Percentiles rank a stretch among this genome's conserved stretches.
Conservation (phyloP, 2,888 invertebrate genomes). For the Desoria tigrina region DNA sequence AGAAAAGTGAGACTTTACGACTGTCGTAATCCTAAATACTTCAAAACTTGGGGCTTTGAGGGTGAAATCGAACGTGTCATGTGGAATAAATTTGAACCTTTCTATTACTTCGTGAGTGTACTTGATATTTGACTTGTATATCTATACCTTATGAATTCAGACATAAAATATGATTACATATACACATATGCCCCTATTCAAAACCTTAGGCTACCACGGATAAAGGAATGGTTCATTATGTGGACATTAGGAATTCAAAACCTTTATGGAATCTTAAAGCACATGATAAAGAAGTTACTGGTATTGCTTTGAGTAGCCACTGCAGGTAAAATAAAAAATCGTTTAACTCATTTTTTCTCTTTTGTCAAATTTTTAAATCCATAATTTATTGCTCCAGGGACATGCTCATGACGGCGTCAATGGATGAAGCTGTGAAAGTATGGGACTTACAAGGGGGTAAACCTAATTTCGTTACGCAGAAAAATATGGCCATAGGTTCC, state of each 20-base stretch:
- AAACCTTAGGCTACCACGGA: constrained; percentile 61
- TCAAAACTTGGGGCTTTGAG: constrained; percentile 70
- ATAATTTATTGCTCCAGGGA: constrained; percentile 20
- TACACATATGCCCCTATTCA: neutral
- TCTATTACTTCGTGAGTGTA: constrained; percentile 71
- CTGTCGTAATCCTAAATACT: constrained; percentile 67
- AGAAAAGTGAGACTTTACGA: constrained; percentile 77
- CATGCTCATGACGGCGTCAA: constrained; percentile 73
- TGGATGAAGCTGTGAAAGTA: constrained; percentile 78
- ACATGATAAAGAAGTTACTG: constrained; percentile 83
- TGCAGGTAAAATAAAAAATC: constrained; percentile 29
- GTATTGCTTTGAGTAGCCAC: constrained; percentile 56
- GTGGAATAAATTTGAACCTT: constrained; percentile 80
- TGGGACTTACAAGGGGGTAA: constrained; percentile 67
- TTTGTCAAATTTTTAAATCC: neutral
- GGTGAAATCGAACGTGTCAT: constrained; percentile 83
- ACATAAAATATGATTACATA: neutral
- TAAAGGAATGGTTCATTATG: constrained; percentile 67
- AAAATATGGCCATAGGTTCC: constrained; percentile 69
- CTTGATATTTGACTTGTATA: neutral
- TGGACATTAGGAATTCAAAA: constrained; percentile 68
- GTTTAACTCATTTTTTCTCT: neutral
- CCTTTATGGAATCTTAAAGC: constrained; percentile 73
- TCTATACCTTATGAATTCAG: constrained; percentile 8
- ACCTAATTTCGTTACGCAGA: constrained; percentile 57